Evolutionary conservation across 2,113 vertebrate genomes (phyloP).

Genomic region (Oryzias celebensis): DNA sequence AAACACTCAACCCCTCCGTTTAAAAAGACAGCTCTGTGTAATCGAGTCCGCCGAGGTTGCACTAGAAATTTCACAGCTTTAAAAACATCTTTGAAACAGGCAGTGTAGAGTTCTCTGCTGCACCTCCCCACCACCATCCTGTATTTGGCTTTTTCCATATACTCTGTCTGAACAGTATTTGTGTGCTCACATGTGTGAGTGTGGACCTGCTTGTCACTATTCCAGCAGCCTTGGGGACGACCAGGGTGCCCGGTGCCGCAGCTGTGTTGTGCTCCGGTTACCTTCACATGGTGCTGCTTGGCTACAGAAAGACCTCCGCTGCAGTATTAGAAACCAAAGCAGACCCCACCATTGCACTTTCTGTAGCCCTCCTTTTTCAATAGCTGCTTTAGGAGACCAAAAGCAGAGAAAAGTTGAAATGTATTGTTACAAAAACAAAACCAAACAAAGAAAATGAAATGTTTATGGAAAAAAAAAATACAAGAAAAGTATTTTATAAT

Average conservation of each 20-base stretch:
- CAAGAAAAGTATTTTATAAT: too few relatives aligned
- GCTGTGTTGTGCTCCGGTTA: conserved; percentile 72
- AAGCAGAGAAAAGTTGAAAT: conserved; percentile 1
- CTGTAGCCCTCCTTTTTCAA: conserved; percentile 42
- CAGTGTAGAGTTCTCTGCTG: conserved; percentile 67
- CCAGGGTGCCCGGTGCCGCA: conserved; percentile 60
- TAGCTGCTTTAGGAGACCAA: conserved; percentile 24
- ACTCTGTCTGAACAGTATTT: conserved; percentile 22
- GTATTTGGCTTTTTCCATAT: conserved; percentile 65
- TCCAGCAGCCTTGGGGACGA: conserved; percentile 68
- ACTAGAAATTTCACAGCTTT: conserved; percentile 74
- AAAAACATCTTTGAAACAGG: conserved; percentile 79
- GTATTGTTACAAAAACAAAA: neutral
- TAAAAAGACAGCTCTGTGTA: conserved; percentile 63
- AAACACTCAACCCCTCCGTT: conserved; percentile 52
- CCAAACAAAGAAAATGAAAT: neutral
- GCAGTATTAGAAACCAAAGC: conserved; percentile 74
- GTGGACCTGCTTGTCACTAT: conserved; percentile 46
- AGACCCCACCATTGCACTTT: conserved; percentile 56
- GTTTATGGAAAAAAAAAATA: too few relatives aligned
- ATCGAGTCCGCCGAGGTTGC: conserved; percentile 47
- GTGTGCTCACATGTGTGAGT: conserved; percentile 25
- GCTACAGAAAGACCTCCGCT: conserved; percentile 68
- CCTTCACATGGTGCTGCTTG: conserved; percentile 71
- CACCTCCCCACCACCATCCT: conserved; percentile 58